Percentiles rank a stretch among this genome's conserved stretches.
These are phyloP conservation scores for Dasypogon diadema DNA, from an alignment of 2,888 invertebrate genomes.

Conservation along the genomic window DNA sequence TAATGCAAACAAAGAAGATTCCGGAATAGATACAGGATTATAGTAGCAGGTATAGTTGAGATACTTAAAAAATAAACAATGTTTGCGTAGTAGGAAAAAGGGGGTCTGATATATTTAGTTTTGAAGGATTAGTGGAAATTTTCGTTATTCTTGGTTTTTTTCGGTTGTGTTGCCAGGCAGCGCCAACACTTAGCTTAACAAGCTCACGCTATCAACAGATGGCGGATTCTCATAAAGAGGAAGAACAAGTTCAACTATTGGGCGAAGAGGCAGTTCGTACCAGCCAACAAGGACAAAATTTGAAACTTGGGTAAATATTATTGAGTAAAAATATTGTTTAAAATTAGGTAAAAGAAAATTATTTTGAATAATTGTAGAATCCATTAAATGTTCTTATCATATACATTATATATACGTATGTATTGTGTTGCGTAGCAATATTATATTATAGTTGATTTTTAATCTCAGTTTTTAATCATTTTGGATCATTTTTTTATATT, in stretches of 20 bases:
- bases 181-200: conserved; percentile 75
- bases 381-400: not conserved
- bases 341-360: conserved; percentile 35
- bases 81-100: conserved; percentile 1
- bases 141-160: conserved; percentile 62
- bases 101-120: conserved; percentile 39
- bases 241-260: conserved; percentile 95
- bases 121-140: conserved; percentile 21
- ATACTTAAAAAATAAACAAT: not conserved
- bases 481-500: conserved; percentile 1
- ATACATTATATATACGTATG: not conserved
- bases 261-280: conserved; percentile 96
- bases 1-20: conserved; percentile 20
- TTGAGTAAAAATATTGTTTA: conserved; percentile 53
- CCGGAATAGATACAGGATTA: conserved; percentile 24
- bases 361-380: not conserved
- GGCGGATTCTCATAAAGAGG: conserved; percentile 96
- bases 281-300: conserved; percentile 83
- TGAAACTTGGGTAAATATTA: conserved; percentile 94
- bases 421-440: not conserved
- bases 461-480: not conserved
- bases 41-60: conserved; percentile 34
- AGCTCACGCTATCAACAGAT: conserved; percentile 79
- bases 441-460: conserved; percentile 2
- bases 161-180: conserved; percentile 74